Base-by-base conservation (phyloP, 2,113 vertebrate genomes). In the Dolichallabes microphthalmus region DNA sequence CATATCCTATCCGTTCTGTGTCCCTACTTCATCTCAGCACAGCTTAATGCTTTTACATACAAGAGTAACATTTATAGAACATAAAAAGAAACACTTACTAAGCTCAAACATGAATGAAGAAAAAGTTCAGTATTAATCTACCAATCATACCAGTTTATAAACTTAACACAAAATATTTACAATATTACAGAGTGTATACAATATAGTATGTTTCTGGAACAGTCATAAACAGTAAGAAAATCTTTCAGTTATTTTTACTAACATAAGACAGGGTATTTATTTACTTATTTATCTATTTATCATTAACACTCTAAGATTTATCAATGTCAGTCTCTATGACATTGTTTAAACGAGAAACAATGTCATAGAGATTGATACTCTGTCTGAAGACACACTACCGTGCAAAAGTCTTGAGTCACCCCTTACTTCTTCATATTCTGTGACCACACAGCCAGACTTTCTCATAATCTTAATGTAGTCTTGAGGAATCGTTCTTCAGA, bases 101-200 rank as follows among this genome's bases (percentile, higher is more conserved):
- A 6, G 58, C 80, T 30, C 80, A 71, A 85, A 82, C 6, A 58
- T 74, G 82, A 64, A 45, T 14, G 64, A 79, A 87, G 0, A 35
- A 82, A 74, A 90, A 90, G 87, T 80, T 79, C 61, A 88, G 35
- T 1, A 45, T 77, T 75, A 64, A 53, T 50, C 86, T 50, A 14
- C 82, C 78, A 35, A 88, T 86, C 85, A 87, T 58, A 82, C 91
- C 83, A 82, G 53, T 82, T 25, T 32, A 83, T 57, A 68, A 74
- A 30, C 66, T 78, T 27, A 68, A 80, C 88, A 90, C 71, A 88
- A 85, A 79, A 9, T 84, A 85, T 57, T 78, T 53, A 4, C 71
- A 50, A 60, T 50, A 80, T 50, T 83, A 68, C 20, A 76, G 14
- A 35, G 32, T 35, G 32, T 35, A 35, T 35, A 55, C 74, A 50